These are phyloP conservation scores for Athetis lepigone DNA, from an alignment of 2,888 invertebrate species.

Conservation along the genomic window DNA sequence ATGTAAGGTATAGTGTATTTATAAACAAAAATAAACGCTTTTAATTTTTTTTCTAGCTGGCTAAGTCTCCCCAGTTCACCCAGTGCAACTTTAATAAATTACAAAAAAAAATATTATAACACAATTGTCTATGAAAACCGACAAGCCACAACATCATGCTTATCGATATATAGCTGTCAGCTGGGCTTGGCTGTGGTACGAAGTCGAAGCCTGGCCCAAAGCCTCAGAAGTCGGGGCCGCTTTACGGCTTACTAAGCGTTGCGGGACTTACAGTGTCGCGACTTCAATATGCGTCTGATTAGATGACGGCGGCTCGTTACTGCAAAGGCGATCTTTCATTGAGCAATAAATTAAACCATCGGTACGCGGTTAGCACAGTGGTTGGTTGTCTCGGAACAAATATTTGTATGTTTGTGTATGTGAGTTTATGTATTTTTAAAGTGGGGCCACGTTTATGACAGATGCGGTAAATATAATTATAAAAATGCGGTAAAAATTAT, in stretches of 20 bases:
- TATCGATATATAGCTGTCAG: conserved; percentile 71
- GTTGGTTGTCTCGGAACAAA: too few relatives aligned
- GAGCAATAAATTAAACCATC: not conserved
- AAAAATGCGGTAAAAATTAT: too few relatives aligned
- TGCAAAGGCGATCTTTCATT: conserved; percentile 7
- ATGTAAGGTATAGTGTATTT: too few relatives aligned
- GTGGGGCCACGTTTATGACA: too few relatives aligned
- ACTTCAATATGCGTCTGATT: conserved; percentile 52
- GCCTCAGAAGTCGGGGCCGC: conserved; percentile 82
- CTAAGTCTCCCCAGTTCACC: conserved; percentile 1
- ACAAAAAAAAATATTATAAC: not conserved
- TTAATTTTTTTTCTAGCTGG: too few relatives aligned
- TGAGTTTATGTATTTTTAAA: too few relatives aligned
- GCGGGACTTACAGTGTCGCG: conserved; percentile 61
- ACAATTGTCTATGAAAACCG: conserved; percentile 63
- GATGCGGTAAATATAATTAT: too few relatives aligned
- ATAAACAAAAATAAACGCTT: too few relatives aligned
- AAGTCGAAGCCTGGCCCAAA: conserved; percentile 78
- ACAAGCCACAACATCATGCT: conserved; percentile 80
- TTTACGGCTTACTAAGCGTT: conserved; percentile 75
- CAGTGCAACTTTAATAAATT: conserved; percentile 44
- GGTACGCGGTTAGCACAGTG: too few relatives aligned
- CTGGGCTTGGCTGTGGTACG: conserved; percentile 82
- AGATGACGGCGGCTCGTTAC: conserved; percentile 45
- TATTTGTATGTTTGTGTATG: too few relatives aligned